These are phyloP conservation scores for Argynnis bischoffii DNA, from an alignment of 2,888 invertebrate species.

Conservation along the genomic window DNA sequence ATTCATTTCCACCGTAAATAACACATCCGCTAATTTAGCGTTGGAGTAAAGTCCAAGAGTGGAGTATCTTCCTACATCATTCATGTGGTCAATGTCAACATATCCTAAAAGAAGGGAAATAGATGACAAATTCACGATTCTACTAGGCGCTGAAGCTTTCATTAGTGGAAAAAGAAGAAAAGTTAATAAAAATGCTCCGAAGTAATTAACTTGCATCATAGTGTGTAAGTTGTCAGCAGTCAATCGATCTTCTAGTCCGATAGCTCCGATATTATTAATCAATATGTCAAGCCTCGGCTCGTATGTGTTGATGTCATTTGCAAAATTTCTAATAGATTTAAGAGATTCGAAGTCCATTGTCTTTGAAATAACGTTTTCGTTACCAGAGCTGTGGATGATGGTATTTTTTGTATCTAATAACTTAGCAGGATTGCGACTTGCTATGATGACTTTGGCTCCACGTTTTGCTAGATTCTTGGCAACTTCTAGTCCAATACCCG, in stretches of 20 bases:
- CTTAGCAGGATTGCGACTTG: constrained; percentile 70
- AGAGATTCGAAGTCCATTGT: constrained; percentile 78
- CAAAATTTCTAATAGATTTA: constrained; percentile 81
- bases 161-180: constrained; percentile 62
- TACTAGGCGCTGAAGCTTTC: constrained; percentile 59
- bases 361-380: constrained; percentile 53
- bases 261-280: constrained; percentile 77
- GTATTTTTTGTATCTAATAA: constrained; percentile 48
- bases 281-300: constrained; percentile 75
- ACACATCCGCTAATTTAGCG: constrained; percentile 59
- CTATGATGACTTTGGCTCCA: constrained; percentile 82
- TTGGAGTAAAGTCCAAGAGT: constrained; percentile 82
- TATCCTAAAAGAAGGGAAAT: constrained; percentile 86
- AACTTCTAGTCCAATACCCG: constrained; percentile 63
- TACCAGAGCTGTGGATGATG: constrained; percentile 52
- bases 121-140: constrained; percentile 63
- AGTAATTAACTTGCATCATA: constrained; percentile 83
- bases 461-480: constrained; percentile 71
- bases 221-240: constrained; percentile 84
- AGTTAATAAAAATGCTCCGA: constrained; percentile 62
- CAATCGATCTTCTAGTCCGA: constrained; percentile 58
- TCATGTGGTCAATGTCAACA: constrained; percentile 87
- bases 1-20: constrained; percentile 79
- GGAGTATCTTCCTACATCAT: constrained; percentile 84
- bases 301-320: constrained; percentile 70